Evolutionary conservation across 2,888 invertebrate species (phyloP), one percentile per base, ranked within the genome.

Genomic region (Trichacis sp.): DNA sequence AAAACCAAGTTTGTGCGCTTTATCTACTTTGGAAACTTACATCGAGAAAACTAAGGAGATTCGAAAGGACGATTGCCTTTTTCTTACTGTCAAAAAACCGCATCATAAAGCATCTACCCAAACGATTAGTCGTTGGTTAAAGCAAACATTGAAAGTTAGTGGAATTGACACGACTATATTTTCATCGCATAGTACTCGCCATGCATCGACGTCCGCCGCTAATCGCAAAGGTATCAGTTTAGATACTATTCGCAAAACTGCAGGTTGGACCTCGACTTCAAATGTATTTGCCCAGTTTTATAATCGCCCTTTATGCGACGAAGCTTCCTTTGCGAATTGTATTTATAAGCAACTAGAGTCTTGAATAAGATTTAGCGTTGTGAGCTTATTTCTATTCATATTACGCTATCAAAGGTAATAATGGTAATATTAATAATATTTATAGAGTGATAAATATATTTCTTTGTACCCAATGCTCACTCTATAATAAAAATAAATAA

Each of bases 121-220:
- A 45, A 20, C 43, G 8, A 12, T 30, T 9, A 29, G 51, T 40
- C 3, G 29, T 1, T 51, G 42, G 29, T 3, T 51, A 4, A 51
- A 51, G 6, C 43, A 17, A 12, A 43, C 14, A n/a, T 36, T 52
- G 6, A 0, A 30, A 9, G 19, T 18, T 12, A 38, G 48, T 24
- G 43, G 49, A 2, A 33, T 48, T 1, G 48, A 55, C 9, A 48
- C 48, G 1, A 29, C 1, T 19, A 14, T 29, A n/a, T 55, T 18
- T 15, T 24, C 40, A 1, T 29, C 43, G 1, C 19, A 53, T 14
- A 30, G 43, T 8, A 45, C 45, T 1, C 38, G 74, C 1, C 76
- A 77, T 29, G 76, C 73, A 0, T 60, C 73, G 1, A 75, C 74
- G 2, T 77, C 74, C 8, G 64, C 68, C 8, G 75, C 74, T 0